Conservation (phyloP, 2,888 invertebrate species). For the Onchidella celtica region DNA sequence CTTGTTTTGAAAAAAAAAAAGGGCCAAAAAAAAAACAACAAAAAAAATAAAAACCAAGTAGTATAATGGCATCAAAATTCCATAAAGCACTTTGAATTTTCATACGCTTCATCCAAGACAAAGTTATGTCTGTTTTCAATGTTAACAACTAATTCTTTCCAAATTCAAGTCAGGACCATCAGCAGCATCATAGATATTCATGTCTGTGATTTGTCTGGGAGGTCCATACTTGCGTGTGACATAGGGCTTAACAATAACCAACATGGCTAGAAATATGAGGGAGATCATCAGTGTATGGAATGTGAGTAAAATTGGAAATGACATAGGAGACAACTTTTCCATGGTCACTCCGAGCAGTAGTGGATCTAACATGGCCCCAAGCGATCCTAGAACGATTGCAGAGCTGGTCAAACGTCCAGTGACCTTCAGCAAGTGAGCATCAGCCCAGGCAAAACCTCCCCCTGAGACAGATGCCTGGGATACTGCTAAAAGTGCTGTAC, state of each 20-base stretch:
- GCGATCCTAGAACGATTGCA: conserved; percentile 24
- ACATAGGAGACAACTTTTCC: conserved; percentile 40
- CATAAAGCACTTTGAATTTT: too few relatives aligned
- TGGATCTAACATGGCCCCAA: conserved; percentile 26
- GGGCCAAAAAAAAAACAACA: too few relatives aligned
- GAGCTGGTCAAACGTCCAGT: conserved; percentile 25
- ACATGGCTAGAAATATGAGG: conserved; percentile 16
- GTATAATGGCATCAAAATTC: too few relatives aligned
- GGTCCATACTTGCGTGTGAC: conserved; percentile 10
- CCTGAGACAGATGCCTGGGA: conserved; percentile 37
- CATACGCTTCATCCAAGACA: too few relatives aligned
- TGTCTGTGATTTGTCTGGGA: neutral
- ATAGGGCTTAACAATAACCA: conserved; percentile 3
- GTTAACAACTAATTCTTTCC: neutral
- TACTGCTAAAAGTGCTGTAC: conserved; percentile 19
- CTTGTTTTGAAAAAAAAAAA: too few relatives aligned
- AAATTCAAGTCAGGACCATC: neutral
- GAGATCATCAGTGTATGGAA: conserved; percentile 2
- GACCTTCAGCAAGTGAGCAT: conserved; percentile 20
- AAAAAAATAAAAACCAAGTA: too few relatives aligned
- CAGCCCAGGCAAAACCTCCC: conserved; percentile 42
- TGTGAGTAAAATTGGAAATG: conserved; percentile 19
- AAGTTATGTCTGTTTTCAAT: too few relatives aligned
- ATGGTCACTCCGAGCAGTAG: conserved; percentile 22
- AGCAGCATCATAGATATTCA: neutral